phyloP scores from a whole-genome alignment of 2,113 vertebrate species.

The Accipiter cooperii region DNA sequence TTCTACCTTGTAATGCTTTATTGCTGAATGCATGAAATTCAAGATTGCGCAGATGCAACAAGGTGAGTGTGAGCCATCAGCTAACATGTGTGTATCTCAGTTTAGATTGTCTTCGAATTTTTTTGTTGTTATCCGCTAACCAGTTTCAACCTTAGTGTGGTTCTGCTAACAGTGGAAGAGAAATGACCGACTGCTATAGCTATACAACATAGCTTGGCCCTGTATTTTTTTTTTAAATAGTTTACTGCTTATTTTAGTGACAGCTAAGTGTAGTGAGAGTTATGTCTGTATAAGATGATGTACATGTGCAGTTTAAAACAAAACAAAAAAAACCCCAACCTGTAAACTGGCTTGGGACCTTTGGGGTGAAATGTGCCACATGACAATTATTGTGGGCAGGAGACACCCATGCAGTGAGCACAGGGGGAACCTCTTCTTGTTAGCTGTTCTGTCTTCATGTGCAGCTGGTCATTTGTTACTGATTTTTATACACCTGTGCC shows the following conservation, averaged over 20 bases:
- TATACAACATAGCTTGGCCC: not conserved
- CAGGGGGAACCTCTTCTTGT: not conserved
- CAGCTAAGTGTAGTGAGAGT: not conserved
- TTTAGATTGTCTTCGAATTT: not conserved
- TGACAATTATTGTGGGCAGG: not conserved
- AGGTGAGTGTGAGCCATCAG: not conserved
- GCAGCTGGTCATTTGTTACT: not conserved
- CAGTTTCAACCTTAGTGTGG: not conserved
- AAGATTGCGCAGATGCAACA: not conserved
- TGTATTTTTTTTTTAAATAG: not conserved
- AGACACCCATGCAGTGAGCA: not conserved
- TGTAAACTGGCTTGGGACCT: not conserved
- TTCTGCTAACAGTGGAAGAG: not conserved
- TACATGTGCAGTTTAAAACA: not conserved
- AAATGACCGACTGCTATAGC: not conserved
- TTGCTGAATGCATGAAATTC: not conserved
- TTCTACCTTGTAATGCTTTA: not conserved
- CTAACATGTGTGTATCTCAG: accelerated
- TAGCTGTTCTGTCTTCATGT: not conserved
- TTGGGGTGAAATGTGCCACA: not conserved
- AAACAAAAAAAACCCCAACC: no score
- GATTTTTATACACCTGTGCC: not conserved
- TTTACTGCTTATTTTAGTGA: not conserved
- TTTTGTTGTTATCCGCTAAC: not conserved
- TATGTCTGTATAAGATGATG: not conserved